Conservation (phyloP, 2,113 vertebrate species). For the Lophius piscatorius region DNA sequence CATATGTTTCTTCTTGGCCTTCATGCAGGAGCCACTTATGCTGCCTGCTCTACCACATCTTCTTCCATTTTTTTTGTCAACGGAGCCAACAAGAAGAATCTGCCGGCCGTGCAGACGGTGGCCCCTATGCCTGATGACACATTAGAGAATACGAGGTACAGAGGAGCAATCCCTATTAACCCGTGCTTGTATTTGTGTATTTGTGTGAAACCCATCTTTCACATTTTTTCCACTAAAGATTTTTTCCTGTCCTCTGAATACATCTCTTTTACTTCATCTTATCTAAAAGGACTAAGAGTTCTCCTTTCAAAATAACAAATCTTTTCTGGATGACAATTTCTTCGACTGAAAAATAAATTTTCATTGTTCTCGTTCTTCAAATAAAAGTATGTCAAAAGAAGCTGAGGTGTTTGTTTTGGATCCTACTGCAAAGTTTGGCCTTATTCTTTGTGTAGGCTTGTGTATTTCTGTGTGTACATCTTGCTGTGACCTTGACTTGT, state of each 20-base stretch:
- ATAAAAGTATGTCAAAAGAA: background rate
- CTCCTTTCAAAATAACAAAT: too few species aligned
- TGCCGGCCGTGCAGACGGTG: constrained; percentile 95
- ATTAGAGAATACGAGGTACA: constrained; percentile 94
- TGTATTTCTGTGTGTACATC: constrained; percentile 35
- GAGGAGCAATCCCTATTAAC: background rate
- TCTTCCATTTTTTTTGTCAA: constrained; percentile 97
- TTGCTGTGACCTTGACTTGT: constrained; percentile 68
- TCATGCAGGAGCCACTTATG: constrained; percentile 88
- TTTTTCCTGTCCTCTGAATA: too few species aligned
- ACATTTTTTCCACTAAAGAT: too few species aligned
- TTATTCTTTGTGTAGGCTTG: constrained; percentile 13
- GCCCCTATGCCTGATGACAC: constrained; percentile 98
- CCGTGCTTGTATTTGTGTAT: too few species aligned
- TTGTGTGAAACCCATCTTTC: too few species aligned
- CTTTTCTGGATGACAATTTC: too few species aligned
- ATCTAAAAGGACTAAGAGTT: too few species aligned
- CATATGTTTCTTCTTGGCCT: constrained; percentile 14
- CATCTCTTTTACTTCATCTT: too few species aligned
- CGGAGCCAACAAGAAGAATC: constrained; percentile 96
- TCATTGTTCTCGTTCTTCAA: background rate
- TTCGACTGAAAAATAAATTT: background rate
- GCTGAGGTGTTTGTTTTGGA: background rate
- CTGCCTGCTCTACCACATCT: constrained; percentile 84
- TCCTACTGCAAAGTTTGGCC: background rate